These are phyloP conservation scores for Prolemur simus DNA, from an alignment of 2,113 vertebrate genomes.

Conservation along the genomic window DNA sequence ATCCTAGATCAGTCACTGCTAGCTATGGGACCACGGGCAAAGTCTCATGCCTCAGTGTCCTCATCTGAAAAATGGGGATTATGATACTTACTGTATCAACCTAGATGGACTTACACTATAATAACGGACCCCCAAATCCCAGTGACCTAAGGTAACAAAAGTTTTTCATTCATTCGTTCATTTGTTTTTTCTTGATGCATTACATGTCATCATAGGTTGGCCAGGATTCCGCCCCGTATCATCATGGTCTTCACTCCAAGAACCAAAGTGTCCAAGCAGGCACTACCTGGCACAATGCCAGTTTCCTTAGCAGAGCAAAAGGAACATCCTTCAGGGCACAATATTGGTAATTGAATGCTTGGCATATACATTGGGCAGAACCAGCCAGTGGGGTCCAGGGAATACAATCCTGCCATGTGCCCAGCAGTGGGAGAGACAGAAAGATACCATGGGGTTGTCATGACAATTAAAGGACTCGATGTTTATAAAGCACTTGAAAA, in stretches of 20 bases:
- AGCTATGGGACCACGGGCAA: not conserved
- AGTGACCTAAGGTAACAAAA: not conserved
- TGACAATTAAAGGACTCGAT: not conserved
- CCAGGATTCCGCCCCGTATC: not conserved
- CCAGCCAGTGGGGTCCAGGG: not conserved
- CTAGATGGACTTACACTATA: not conserved
- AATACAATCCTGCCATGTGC: not conserved
- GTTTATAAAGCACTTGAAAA: not conserved
- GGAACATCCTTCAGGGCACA: not conserved
- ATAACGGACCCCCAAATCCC: not conserved
- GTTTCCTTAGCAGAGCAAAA: not conserved
- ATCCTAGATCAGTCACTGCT: not conserved
- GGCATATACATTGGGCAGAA: not conserved
- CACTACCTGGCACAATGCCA: not conserved
- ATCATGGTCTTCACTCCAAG: not conserved
- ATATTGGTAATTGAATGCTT: not conserved
- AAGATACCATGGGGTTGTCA: not conserved
- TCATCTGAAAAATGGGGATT: not conserved
- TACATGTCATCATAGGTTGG: not conserved
- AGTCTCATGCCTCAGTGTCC: not conserved
- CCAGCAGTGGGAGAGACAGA: not conserved
- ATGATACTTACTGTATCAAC: not conserved
- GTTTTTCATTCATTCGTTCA: not conserved
- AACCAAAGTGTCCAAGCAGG: not conserved
- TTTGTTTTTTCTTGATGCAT: not conserved